Percentiles rank a stretch among this genome's conserved stretches.
These are phyloP conservation scores for Axis porcinus DNA, from an alignment of 2,113 vertebrate genomes.

Conservation along the genomic window DNA sequence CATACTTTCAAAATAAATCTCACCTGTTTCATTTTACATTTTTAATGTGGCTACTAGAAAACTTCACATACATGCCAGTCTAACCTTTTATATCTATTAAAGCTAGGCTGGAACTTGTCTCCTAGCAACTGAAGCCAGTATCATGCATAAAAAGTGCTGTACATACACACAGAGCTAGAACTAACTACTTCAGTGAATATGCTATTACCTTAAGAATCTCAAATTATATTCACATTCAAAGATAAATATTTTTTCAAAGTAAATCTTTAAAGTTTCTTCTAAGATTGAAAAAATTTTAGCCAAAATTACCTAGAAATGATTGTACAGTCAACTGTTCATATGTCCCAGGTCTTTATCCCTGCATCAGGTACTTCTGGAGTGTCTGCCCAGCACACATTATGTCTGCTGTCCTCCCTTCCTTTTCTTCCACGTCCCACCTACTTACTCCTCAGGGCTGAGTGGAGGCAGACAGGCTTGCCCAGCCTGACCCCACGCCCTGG, in stretches of 20 bases:
- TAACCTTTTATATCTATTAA: neutral
- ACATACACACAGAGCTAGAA: neutral
- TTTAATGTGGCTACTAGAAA: neutral
- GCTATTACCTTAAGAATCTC: neutral
- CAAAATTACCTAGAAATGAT: neutral
- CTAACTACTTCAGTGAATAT: neutral
- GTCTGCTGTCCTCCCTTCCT: neutral
- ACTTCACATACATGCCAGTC: neutral
- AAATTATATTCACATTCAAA: neutral
- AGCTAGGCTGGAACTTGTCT: neutral
- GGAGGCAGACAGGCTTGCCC: neutral
- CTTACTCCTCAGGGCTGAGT: neutral
- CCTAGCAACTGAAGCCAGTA: neutral
- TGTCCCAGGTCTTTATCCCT: neutral
- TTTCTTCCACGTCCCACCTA: neutral
- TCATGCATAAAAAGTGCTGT: neutral
- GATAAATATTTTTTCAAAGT: neutral
- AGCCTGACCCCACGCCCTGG: neutral
- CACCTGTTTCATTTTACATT: neutral
- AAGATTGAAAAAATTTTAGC: neutral
- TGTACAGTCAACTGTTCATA: neutral
- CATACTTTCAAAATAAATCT: neutral
- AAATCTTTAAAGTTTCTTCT: neutral
- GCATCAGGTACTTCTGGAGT: neutral
- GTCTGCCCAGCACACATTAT: neutral